Percentiles rank a stretch among this genome's conserved stretches.
Conservation (phyloP, 2,113 vertebrate genomes). For the Dipodomys ordii region DNA sequence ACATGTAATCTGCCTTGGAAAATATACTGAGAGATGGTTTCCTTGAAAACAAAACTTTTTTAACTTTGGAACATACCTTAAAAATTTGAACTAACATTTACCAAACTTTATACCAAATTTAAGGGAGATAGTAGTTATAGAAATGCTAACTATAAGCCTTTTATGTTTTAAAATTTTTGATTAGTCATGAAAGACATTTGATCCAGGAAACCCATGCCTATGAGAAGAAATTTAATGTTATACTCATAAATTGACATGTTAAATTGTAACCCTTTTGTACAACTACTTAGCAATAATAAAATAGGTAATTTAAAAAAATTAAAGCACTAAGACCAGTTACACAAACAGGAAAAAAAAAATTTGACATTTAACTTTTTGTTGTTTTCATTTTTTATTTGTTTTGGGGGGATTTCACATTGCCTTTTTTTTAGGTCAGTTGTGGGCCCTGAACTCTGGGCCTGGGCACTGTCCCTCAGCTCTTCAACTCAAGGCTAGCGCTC, state of each 20-base stretch:
- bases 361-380: no score
- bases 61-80: not conserved
- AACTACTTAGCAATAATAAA: not conserved
- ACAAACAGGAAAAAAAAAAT: no score
- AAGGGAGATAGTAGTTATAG: not conserved
- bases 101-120: not conserved
- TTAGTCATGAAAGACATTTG: constrained; percentile 1
- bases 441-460: no score
- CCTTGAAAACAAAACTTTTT: not conserved
- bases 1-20: not conserved
- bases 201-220: not conserved
- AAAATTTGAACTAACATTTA: not conserved
- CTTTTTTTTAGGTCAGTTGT: no score
- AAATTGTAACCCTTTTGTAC: no score
- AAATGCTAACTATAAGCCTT: not conserved
- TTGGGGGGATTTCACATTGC: no score
- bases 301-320: not conserved
- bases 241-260: no score
- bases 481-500: no score
- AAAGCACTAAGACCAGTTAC: no score
- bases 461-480: no score
- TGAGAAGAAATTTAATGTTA: not conserved
- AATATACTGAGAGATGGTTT: constrained; percentile 1
- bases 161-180: constrained; percentile 10
- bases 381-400: no score